Evolutionary conservation across 2,797 vertebrate species (phyloP).

Genomic region (Danio tinwini): DNA sequence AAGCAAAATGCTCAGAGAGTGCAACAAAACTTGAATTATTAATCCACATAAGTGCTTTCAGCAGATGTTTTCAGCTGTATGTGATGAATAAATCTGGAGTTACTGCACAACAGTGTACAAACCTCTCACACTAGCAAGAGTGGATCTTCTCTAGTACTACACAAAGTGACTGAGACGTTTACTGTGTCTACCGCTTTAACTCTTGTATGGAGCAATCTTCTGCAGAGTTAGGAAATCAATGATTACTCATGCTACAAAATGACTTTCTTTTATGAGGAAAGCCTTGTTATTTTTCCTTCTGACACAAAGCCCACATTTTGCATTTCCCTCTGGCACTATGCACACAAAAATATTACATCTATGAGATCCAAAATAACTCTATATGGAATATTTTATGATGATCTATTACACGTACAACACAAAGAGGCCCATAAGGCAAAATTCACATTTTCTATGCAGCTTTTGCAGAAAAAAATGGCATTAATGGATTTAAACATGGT

Average conservation of each 20-base stretch:
- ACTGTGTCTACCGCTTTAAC: neutral
- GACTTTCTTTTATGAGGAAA: neutral
- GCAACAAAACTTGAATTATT: constrained; percentile 17
- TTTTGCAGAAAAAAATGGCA: neutral
- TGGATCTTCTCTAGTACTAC: neutral
- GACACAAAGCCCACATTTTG: neutral
- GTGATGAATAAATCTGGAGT: neutral
- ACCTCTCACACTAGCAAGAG: neutral
- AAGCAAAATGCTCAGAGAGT: neutral
- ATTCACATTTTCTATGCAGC: neutral
- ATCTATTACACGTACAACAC: neutral
- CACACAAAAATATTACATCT: neutral
- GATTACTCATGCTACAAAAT: neutral
- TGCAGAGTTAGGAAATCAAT: constrained; percentile 18
- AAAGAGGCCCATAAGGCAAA: neutral
- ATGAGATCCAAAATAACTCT: neutral
- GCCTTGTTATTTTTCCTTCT: neutral
- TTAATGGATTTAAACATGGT: neutral
- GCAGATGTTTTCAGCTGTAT: constrained; percentile 13
- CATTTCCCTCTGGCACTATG: neutral
- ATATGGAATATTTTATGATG: neutral
- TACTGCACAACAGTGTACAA: constrained; percentile 1
- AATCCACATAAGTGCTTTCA: neutral
- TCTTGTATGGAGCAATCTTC: constrained; percentile 23
- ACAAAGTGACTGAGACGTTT: neutral